These are phyloP conservation scores for Andrena hattorfiana DNA, from an alignment of 2,888 invertebrate genomes.

Conservation along the genomic window DNA sequence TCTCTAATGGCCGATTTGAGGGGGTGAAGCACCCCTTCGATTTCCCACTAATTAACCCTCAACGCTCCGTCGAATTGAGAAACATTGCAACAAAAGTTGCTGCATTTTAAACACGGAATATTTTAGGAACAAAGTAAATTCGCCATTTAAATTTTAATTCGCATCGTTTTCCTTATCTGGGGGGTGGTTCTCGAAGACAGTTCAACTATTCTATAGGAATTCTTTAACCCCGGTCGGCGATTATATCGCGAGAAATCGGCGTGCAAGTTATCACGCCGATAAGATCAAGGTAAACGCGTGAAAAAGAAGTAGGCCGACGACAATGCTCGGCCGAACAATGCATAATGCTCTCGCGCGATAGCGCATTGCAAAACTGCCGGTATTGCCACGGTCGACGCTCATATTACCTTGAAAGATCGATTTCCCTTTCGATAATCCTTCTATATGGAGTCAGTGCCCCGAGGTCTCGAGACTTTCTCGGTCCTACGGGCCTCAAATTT, in stretches of 20 bases:
- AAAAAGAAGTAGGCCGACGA: constrained; percentile 17
- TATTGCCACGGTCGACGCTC: neutral
- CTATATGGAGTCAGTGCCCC: neutral
- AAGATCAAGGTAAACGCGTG: constrained; percentile 25
- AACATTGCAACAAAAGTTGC: too few species aligned
- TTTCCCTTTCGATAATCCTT: neutral
- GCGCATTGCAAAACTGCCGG: constrained; percentile 8
- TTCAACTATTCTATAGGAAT: neutral
- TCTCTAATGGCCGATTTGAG: too few species aligned
- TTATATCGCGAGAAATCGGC: constrained; percentile 1
- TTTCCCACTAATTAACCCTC: too few species aligned
- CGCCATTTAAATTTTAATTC: too few species aligned
- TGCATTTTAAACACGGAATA: too few species aligned
- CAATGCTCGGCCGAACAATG: constrained; percentile 10
- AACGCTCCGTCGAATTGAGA: too few species aligned
- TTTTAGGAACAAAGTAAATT: too few species aligned
- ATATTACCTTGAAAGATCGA: neutral
- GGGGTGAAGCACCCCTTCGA: too few species aligned
- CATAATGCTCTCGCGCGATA: neutral
- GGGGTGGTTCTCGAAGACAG: neutral
- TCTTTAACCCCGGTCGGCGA: neutral
- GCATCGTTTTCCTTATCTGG: neutral
- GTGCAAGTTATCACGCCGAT: constrained; percentile 12
- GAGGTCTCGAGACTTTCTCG: neutral
- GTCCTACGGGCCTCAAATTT: neutral